phyloP scores from a whole-genome alignment of 1,140 invertebrate genomes.

The Heliconius nattereri region DNA sequence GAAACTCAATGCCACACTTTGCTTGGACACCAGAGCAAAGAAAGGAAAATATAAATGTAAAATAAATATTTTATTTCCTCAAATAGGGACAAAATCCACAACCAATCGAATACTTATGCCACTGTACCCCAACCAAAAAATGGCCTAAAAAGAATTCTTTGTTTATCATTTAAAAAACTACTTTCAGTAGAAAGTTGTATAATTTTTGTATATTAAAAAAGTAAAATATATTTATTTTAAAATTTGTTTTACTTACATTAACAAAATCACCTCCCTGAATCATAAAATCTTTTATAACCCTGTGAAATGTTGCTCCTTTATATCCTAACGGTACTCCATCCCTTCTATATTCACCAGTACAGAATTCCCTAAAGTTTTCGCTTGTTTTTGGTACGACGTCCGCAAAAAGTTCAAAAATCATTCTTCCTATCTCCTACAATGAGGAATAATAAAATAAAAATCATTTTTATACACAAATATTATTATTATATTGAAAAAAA shows the following conservation, averaged over 20 bases:
- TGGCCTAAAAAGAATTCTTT: too few relatives aligned
- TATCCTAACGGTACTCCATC: slow-evolving; percentile 98
- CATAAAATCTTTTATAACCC: slow-evolving; percentile 99
- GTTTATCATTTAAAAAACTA: background rate
- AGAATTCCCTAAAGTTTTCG: slow-evolving; percentile 99
- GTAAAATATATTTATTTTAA: background rate
- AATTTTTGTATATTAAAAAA: background rate
- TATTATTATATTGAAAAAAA: background rate
- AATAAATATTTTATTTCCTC: too few relatives aligned
- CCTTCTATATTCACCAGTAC: slow-evolving; percentile 95
- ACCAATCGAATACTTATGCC: too few relatives aligned
- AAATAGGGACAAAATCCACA: too few relatives aligned
- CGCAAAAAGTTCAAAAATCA: slow-evolving; percentile 98
- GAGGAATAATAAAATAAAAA: slow-evolving; percentile 1
- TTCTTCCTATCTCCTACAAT: slow-evolving; percentile 91
- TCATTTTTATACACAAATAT: background rate
- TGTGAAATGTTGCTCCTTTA: slow-evolving; percentile 97
- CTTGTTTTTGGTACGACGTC: slow-evolving; percentile 98
- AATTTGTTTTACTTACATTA: slow-evolving; percentile 85
- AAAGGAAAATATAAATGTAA: too few relatives aligned
- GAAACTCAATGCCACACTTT: too few relatives aligned
- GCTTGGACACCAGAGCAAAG: too few relatives aligned
- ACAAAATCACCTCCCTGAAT: slow-evolving; percentile 99
- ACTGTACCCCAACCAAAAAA: too few relatives aligned
- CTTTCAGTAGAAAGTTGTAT: background rate